phyloP scores from a whole-genome alignment of 1,140 invertebrate species.

The Armadillidium nasatum region DNA sequence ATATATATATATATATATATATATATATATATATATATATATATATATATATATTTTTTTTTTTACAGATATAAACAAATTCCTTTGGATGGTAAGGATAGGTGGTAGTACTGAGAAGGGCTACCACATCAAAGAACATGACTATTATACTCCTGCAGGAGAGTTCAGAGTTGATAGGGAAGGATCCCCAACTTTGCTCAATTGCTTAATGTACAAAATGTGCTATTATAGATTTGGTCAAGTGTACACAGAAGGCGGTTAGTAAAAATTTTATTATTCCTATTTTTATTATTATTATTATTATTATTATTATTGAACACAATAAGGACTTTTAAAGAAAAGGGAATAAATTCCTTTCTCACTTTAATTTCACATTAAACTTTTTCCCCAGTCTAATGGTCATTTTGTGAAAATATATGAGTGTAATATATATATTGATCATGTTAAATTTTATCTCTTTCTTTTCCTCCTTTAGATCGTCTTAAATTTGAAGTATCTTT shows the following conservation, averaged over 20 bases:
- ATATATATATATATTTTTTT: too few relatives aligned
- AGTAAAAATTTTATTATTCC: conserved; percentile 44
- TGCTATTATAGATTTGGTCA: conserved; percentile 91
- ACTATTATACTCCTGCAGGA: conserved; percentile 90
- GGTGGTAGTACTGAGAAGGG: conserved; percentile 92
- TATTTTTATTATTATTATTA: too few relatives aligned
- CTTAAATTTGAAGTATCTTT: too few relatives aligned
- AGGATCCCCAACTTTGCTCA: conserved; percentile 76
- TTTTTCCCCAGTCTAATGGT: too few relatives aligned
- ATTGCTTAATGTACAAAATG: conserved; percentile 95
- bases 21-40: too few relatives aligned
- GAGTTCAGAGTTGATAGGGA: conserved; percentile 92
- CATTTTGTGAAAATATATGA: not conserved
- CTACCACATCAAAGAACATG: conserved; percentile 88
- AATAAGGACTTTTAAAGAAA: too few relatives aligned
- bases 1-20: too few relatives aligned
- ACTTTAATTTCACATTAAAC: too few relatives aligned
- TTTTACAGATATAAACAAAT: conserved; percentile 87
- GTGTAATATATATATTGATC: conserved; percentile 23
- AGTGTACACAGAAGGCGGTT: conserved; percentile 90
- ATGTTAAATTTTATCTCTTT: not conserved
- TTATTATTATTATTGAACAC: too few relatives aligned
- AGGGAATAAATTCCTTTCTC: too few relatives aligned
- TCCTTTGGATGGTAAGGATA: conserved; percentile 98
- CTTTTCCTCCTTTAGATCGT: too few relatives aligned